Evolutionary conservation across 2,113 vertebrate genomes (phyloP).

Genomic region (Corythornis vintsioides): DNA sequence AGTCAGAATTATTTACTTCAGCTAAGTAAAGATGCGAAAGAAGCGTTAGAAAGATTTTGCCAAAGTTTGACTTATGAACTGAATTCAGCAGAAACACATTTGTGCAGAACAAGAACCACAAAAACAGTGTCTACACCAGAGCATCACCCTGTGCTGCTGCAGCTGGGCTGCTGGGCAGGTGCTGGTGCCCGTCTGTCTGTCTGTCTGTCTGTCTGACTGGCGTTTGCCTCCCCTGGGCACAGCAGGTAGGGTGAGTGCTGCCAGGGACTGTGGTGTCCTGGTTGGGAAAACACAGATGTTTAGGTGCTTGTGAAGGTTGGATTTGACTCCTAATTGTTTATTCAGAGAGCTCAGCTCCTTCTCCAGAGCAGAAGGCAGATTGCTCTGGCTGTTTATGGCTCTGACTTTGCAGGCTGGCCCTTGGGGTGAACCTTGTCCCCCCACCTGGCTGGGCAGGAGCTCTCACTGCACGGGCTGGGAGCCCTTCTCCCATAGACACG

Average conservation of each 20-base stretch:
- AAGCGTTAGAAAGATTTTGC: not conserved
- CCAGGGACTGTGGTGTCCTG: not conserved
- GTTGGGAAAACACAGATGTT: not conserved
- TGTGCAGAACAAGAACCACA: not conserved
- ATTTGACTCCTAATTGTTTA: not conserved
- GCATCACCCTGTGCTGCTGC: accelerated
- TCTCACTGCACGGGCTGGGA: not conserved
- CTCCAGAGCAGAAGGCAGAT: not conserved
- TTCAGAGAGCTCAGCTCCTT: not conserved
- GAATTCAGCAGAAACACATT: not conserved
- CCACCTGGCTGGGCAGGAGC: accelerated
- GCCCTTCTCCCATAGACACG: not conserved
- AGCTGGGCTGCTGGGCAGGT: accelerated
- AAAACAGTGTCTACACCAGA: accelerated
- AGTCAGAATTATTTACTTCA: not conserved
- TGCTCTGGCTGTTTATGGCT: not conserved
- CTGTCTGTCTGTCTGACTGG: too few species aligned
- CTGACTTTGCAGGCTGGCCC: not conserved
- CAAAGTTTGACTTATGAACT: not conserved
- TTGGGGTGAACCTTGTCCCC: not conserved
- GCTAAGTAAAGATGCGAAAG: not conserved
- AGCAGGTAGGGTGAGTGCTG: not conserved
- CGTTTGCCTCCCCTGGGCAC: not conserved
- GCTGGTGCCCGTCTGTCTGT: too few species aligned
- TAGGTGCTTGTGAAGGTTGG: not conserved